Evolutionary conservation across 2,113 vertebrate genomes (phyloP), one percentile per base, ranked within the genome.

Genomic region (Stigmatopora argus): DNA sequence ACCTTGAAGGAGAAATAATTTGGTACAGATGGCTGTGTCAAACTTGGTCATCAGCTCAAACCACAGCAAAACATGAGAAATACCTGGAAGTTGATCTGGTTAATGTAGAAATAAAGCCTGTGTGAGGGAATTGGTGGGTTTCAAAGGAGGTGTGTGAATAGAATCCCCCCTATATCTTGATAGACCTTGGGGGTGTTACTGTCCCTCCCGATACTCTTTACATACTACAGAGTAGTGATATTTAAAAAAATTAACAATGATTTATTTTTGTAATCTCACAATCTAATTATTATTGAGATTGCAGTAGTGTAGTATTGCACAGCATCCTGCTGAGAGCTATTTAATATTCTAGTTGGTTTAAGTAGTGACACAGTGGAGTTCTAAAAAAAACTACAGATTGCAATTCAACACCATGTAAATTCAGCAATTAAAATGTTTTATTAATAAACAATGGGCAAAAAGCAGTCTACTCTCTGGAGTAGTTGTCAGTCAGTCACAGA

Each of bases 91-190:
- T 45, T 72, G 49, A 65, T 51, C 64, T 53, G 70, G 58, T 62
- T n/a, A 26, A 55, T 0, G 41, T 64, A 57, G 41, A 57, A 76
- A 74, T 49, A 23, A 48, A 62, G 35, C 23, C 7, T 19, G 48
- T 66, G 45, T 56, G 26, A 72, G 70, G 11, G 38, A 77, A 47
- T 31, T n/a, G n/a, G 23, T 34, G 34, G 53, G 69, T 41, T 62
- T 61, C 9, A 66, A 73, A 77, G 60, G 73, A 70, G 64, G 34
- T 62, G 67, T 67, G 67, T 23, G 71, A 77, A 79, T 7, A 68
- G 21, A 67, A 35, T 69, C 66, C 58, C 19, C 63, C 61, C 19
- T 17, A 45, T 57, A 73, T 78, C 60, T 58, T 34, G 19, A 35
- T 38, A 46, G 35, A 52, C 52, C 55, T 35, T 17, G n/a, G 41